Conservation (phyloP, 2,797 vertebrate species). For the Phoeniculus purpureus region DNA sequence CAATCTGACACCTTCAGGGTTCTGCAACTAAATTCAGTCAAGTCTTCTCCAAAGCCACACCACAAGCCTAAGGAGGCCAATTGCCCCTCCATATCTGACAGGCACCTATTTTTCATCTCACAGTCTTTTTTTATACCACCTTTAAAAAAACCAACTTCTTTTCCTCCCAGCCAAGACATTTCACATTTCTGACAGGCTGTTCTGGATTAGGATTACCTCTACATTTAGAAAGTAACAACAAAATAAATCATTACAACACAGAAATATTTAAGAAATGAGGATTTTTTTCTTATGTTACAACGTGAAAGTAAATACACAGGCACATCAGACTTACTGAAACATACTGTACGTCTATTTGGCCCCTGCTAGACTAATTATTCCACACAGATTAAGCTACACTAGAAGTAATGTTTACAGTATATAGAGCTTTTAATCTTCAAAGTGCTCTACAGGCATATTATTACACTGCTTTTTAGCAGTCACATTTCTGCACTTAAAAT, state of each 20-base stretch:
- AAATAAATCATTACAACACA: not conserved
- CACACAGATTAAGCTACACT: not conserved
- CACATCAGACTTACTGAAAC: not conserved
- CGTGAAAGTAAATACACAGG: not conserved
- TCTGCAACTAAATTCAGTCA: slow-evolving; percentile 24
- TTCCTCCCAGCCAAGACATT: not conserved
- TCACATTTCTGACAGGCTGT: not conserved
- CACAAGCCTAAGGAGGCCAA: not conserved
- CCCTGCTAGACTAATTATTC: slow-evolving; percentile 37
- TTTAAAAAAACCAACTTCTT: not conserved
- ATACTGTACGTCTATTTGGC: not conserved
- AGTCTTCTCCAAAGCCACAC: slow-evolving; percentile 51
- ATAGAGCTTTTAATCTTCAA: slow-evolving; percentile 62
- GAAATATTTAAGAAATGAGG: not conserved
- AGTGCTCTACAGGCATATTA: slow-evolving; percentile 50
- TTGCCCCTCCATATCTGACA: not conserved
- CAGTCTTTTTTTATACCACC: not conserved
- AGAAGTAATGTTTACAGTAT: slow-evolving; percentile 48
- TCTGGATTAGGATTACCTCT: not conserved
- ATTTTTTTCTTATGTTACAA: not conserved
- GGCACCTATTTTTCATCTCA: not conserved
- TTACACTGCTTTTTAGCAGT: slow-evolving; percentile 43
- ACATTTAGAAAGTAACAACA: not conserved
- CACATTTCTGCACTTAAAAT: slow-evolving; percentile 21
- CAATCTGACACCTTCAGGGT: slow-evolving; percentile 79